Evolutionary conservation across 2,113 vertebrate species (phyloP).

Genomic region (Sinocyclocheilus grahami): DNA sequence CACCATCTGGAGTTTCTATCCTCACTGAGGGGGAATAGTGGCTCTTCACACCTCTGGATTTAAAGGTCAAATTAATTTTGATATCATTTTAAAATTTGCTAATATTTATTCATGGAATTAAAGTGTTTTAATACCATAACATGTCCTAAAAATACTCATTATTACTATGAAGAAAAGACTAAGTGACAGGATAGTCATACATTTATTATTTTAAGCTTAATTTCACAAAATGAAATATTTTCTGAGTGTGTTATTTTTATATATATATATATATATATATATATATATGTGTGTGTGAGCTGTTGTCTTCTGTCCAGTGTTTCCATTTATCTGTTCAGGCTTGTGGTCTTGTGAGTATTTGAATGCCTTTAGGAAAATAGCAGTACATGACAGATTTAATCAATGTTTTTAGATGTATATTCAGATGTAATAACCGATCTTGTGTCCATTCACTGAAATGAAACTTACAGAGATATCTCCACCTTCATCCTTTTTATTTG

Average conservation of each 20-base stretch:
- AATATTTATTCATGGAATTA: background rate
- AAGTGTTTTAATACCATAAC: background rate
- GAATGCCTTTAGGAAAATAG: background rate
- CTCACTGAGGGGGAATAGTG: background rate
- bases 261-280: no score
- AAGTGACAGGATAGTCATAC: background rate
- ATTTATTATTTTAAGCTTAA: background rate
- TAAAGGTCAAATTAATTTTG: background rate
- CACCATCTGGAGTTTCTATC: background rate
- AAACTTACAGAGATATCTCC: slow-evolving; percentile 39
- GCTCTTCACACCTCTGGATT: background rate
- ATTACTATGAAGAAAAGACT: background rate
- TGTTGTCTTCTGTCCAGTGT: background rate
- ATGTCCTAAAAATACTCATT: background rate
- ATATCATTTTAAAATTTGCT: background rate
- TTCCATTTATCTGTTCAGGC: background rate
- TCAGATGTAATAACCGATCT: background rate
- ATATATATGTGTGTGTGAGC: background rate
- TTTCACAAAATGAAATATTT: background rate
- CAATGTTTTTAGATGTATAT: background rate
- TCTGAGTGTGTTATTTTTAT: no score
- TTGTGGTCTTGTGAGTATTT: background rate
- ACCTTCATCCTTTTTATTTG: slow-evolving; percentile 22
- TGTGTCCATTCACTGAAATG: background rate
- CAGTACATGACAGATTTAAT: background rate